These are phyloP conservation scores for Diplazon laetatorius DNA, from an alignment of 2,888 invertebrate species.

Conservation along the genomic window DNA sequence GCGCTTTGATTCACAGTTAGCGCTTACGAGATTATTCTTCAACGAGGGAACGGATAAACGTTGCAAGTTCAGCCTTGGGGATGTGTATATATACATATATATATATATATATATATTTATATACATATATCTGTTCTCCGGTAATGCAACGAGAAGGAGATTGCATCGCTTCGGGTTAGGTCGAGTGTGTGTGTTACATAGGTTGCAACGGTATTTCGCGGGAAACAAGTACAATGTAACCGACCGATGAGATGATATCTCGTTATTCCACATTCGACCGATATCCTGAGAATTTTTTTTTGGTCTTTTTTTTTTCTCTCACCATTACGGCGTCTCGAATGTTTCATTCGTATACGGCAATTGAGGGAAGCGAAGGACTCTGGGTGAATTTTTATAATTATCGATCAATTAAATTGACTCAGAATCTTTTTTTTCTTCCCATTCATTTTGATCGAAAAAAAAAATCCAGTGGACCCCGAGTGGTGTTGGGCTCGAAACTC, in stretches of 20 bases:
- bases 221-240: constrained; percentile 20
- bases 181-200: constrained; percentile 41
- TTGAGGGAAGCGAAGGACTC: no score
- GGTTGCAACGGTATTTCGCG: constrained; percentile 53
- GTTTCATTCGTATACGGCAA: no score
- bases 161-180: constrained; percentile 53
- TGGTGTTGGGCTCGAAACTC: no score
- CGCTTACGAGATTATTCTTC: constrained; percentile 1
- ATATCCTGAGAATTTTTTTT: constrained; percentile 14
- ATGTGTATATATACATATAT: no score
- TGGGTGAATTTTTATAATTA: no score
- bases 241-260: constrained; percentile 28
- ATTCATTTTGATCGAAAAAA: no score
- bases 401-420: neutral
- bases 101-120: no score
- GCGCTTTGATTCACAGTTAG: constrained; percentile 44
- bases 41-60: constrained; percentile 27
- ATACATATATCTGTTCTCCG: constrained; percentile 32
- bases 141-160: constrained; percentile 45
- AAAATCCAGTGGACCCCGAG: no score
- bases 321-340: no score
- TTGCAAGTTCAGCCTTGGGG: constrained; percentile 52
- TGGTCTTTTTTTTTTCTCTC: neutral
- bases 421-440: no score
- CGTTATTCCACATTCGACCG: neutral